Evolutionary conservation across 2,113 vertebrate genomes (phyloP), one percentile per base, ranked within the genome.

Genomic region (Oreocharis arfaki): DNA sequence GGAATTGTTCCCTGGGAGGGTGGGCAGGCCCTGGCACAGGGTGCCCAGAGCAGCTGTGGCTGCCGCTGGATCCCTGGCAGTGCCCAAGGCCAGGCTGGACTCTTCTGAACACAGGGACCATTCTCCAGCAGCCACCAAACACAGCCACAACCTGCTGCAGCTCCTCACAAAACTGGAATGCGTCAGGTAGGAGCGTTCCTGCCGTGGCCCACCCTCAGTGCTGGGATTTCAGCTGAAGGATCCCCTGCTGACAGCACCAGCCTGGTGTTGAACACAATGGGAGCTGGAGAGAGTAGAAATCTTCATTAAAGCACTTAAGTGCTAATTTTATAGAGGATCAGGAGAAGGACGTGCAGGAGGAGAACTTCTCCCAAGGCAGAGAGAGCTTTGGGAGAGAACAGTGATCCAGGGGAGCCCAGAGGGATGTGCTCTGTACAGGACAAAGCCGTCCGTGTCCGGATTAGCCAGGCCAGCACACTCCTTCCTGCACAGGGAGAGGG

Each of bases 141-240:
- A 8, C 6, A 67, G 69, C 2, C 1, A 16, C 37, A 77, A 20
- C n/a, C 39, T 64, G 19, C 80, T 37, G 55, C 44, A 28, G 5
- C 64, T 49, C 59, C 80, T 65, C 3, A 20, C n/a, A 37, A 14
- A 35, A 11, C 33, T 30, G 13, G 32, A 35, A 7, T 2, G 0
- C 1, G 7, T 14, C 59, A 4, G 10, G 1, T 0, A 2, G 65
- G 8, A 73, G 42, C 3, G 0, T 42, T 74, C 47, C 78, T 41
- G 4, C 3, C 39, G 2, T 4, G 18, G 10, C 0, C 10, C 21
- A 19, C 14, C 24, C 65, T 16, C 49, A 42, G 16, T 73, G 42
- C 0, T 9, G 47, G 55, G 53, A 55, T 32, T 44, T 22, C 52
- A 67, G 12, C n/a, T 22, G 20, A 12, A 57, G 61, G 60, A 77